Conservation (phyloP, 2,797 vertebrate species). For the Danio tinwini region DNA sequence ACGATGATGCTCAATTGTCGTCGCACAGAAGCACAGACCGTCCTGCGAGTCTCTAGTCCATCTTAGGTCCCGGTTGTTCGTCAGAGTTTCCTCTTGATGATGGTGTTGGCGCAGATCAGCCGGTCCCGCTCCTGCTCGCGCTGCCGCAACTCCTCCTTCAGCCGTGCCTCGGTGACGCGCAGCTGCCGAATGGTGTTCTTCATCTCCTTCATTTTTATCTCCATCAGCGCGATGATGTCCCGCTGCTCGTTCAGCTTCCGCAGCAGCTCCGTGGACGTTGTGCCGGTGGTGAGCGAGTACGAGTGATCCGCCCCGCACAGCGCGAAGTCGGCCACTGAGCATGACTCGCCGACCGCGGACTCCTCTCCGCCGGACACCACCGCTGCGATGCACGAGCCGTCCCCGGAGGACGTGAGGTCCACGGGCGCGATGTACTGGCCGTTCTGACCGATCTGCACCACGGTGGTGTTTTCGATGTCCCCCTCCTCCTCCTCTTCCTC, state of each 20-base stretch:
- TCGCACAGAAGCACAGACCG: slow-evolving; percentile 22
- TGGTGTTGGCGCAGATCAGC: slow-evolving; percentile 74
- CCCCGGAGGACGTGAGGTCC: slow-evolving; percentile 81
- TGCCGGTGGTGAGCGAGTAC: slow-evolving; percentile 93
- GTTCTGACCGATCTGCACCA: slow-evolving; percentile 77
- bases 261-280: slow-evolving; percentile 92
- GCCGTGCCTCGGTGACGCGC: slow-evolving; percentile 87
- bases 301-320: slow-evolving; percentile 87
- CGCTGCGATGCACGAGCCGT: slow-evolving; percentile 68
- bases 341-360: slow-evolving; percentile 29
- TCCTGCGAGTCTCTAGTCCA: background rate
- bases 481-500: slow-evolving; percentile 71
- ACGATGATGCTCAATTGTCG: slow-evolving; percentile 33
- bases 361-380: slow-evolving; percentile 61
- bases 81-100: slow-evolving; percentile 81
- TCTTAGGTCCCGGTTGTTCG: background rate
- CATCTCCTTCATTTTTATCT: slow-evolving; percentile 99
- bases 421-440: slow-evolving; percentile 86
- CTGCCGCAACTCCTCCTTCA: slow-evolving; percentile 92
- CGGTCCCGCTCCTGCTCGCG: slow-evolving; percentile 82
- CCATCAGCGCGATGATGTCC: slow-evolving; percentile 96
- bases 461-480: slow-evolving; percentile 67
- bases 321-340: slow-evolving; percentile 51
- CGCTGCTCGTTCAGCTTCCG: slow-evolving; percentile 95
- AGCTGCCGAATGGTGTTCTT: slow-evolving; percentile 94